Conservation (phyloP, 2,113 vertebrate species). For the Lycocorax pyrrhopterus region DNA sequence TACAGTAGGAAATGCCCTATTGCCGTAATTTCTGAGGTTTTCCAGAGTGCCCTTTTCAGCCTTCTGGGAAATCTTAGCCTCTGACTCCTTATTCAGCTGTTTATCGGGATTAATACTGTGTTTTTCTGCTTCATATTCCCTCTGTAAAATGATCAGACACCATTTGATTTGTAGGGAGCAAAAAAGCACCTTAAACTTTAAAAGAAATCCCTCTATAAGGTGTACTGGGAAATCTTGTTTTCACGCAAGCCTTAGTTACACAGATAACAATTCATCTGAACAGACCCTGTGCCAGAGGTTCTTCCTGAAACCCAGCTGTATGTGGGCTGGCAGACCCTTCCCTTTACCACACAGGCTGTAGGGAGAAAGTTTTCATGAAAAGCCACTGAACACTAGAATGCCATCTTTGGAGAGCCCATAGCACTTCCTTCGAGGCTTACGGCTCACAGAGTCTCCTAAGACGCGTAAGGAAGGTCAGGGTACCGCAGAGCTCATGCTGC, state of each 20-base stretch:
- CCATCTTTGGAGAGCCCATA: neutral
- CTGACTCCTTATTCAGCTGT: conserved; percentile 33
- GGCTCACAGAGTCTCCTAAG: neutral
- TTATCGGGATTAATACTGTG: conserved; percentile 24
- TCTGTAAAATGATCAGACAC: conserved; percentile 54
- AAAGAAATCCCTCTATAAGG: neutral
- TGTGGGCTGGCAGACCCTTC: neutral
- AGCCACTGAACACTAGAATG: neutral
- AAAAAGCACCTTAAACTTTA: neutral
- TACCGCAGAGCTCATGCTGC: neutral
- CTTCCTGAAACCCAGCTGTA: neutral
- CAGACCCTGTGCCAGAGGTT: neutral
- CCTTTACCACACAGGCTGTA: neutral
- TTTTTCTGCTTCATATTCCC: conserved; percentile 50
- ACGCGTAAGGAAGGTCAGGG: neutral
- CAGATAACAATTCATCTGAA: neutral
- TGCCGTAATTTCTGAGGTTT: conserved; percentile 41
- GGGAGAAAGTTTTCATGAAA: neutral
- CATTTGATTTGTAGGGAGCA: neutral
- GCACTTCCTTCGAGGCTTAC: accelerated
- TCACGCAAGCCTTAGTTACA: neutral
- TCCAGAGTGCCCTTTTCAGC: conserved; percentile 28
- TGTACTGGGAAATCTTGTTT: neutral
- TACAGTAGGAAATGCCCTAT: conserved; percentile 25
- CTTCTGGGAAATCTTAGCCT: conserved; percentile 51